phyloP scores from a whole-genome alignment of 1,140 invertebrate species.

The Brachionus sp. region DNA sequence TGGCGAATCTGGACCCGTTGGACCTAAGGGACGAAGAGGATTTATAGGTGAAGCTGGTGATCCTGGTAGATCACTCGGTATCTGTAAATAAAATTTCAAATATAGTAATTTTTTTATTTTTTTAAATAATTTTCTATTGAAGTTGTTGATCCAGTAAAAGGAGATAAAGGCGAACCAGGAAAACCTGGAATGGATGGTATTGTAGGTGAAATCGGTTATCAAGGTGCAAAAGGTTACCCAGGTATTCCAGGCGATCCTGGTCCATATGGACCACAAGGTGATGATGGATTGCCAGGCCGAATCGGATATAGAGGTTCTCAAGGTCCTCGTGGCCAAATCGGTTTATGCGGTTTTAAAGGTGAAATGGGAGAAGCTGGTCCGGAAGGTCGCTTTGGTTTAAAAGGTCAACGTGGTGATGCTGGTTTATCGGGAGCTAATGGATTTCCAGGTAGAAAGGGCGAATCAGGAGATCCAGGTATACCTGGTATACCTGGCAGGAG shows the following conservation, averaged over 20 bases:
- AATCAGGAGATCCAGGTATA: slow-evolving; percentile 12
- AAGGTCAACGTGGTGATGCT: slow-evolving; percentile 61
- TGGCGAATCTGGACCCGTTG: background rate
- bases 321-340: slow-evolving; percentile 25
- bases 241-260: slow-evolving; percentile 55
- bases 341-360: slow-evolving; percentile 59
- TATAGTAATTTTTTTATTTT: background rate
- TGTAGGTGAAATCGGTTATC: slow-evolving; percentile 6
- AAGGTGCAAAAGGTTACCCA: slow-evolving; percentile 62
- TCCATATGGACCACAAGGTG: slow-evolving; percentile 13
- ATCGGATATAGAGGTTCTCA: background rate
- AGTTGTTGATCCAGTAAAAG: background rate
- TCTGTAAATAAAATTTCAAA: background rate
- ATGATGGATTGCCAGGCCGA: background rate
- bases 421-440: slow-evolving; percentile 18
- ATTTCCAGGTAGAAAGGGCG: background rate
- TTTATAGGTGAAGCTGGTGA: slow-evolving; percentile 28
- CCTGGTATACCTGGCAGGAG: slow-evolving; percentile 35
- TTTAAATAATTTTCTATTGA: background rate
- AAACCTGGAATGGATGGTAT: background rate
- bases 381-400: slow-evolving; percentile 60
- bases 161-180: background rate
- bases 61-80: background rate
- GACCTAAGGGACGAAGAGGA: slow-evolving; percentile 1
- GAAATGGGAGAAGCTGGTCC: slow-evolving; percentile 13